Conservation (phyloP, 1,140 invertebrate genomes). For the Zaprionus capensis region DNA sequence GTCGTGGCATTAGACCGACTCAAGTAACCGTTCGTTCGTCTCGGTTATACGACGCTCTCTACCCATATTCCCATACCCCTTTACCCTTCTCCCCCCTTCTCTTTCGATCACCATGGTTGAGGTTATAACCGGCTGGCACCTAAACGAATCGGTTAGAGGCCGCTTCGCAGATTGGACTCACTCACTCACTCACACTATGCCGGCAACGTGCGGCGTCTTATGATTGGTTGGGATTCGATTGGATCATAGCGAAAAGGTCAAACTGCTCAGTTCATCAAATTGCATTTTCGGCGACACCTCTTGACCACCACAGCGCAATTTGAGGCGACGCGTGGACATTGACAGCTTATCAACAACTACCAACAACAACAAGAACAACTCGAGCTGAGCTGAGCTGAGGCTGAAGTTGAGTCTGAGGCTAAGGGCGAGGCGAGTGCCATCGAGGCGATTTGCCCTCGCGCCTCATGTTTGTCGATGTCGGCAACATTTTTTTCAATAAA, state of each 20-base stretch:
- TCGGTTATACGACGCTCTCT: slow-evolving; percentile 27
- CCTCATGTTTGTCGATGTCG: slow-evolving; percentile 32
- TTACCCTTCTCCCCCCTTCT: neutral
- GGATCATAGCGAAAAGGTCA: slow-evolving; percentile 46
- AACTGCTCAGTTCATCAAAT: slow-evolving; percentile 40
- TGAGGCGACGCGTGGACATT: slow-evolving; percentile 47
- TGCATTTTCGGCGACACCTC: slow-evolving; percentile 25
- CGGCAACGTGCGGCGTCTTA: slow-evolving; percentile 1
- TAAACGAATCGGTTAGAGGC: slow-evolving; percentile 59
- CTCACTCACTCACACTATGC: neutral
- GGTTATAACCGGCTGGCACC: slow-evolving; percentile 59
- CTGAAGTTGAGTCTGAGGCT: slow-evolving; percentile 26
- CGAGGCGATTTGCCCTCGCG: slow-evolving; percentile 14
- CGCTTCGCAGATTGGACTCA: slow-evolving; percentile 8
- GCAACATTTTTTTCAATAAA: slow-evolving; percentile 47
- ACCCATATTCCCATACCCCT: neutral
- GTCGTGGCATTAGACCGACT: slow-evolving; percentile 48
- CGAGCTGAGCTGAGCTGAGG: neutral
- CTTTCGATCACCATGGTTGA: slow-evolving; percentile 26
- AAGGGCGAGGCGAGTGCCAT: slow-evolving; percentile 13
- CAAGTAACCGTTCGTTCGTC: slow-evolving; percentile 32
- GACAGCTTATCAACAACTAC: slow-evolving; percentile 52
- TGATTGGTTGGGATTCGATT: slow-evolving; percentile 42
- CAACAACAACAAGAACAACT: slow-evolving; percentile 10
- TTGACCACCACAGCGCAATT: slow-evolving; percentile 56